Conservation (phyloP, 2,888 invertebrate species). For the Steromphala cineraria region DNA sequence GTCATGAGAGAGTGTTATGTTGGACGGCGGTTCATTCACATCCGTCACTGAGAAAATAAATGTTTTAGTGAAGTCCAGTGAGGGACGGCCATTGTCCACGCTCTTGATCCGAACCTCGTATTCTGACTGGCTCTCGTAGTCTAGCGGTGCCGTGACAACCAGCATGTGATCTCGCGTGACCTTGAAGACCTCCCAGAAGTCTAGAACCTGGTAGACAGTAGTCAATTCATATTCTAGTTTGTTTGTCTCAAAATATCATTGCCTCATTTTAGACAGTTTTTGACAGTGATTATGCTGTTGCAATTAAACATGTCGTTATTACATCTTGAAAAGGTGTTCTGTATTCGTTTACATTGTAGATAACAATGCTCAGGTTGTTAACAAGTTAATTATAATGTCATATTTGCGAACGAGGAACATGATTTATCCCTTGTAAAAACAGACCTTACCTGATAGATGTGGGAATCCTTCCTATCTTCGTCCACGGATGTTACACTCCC, state of each 20-base stretch:
- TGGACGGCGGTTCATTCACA: conserved; percentile 50
- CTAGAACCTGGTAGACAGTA: conserved; percentile 7
- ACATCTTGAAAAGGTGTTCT: no score
- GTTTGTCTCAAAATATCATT: no score
- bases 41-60: conserved; percentile 48
- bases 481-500: conserved; percentile 47
- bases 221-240: no score
- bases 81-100: conserved; percentile 44
- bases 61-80: conserved; percentile 38
- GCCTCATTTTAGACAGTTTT: no score
- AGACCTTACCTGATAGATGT: conserved; percentile 45
- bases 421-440: no score
- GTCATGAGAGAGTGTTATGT: conserved; percentile 39
- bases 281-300: no score
- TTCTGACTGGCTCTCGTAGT: conserved; percentile 40
- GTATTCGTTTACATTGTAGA: no score
- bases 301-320: no score
- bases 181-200: conserved; percentile 49
- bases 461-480: conserved; percentile 45
- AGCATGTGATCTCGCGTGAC: conserved; percentile 35
- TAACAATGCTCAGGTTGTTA: no score
- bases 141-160: conserved; percentile 29
- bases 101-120: conserved; percentile 43
- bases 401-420: no score
- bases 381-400: no score